These are phyloP conservation scores for Oreochromis mossambicus DNA, from an alignment of 2,797 vertebrate species.

Conservation along the genomic window DNA sequence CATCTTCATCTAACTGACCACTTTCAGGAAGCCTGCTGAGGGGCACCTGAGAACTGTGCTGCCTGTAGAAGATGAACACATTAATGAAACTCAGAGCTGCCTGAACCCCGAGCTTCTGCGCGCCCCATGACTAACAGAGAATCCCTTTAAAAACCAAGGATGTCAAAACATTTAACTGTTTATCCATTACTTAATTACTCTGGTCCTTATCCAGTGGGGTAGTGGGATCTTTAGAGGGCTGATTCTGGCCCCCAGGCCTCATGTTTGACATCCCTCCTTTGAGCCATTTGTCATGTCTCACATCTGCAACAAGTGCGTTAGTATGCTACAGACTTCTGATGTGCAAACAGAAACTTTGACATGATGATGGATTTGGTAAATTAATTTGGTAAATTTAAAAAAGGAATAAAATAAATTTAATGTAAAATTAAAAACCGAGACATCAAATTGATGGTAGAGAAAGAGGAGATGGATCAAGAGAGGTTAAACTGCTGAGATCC, in stretches of 20 bases:
- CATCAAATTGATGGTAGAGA: neutral
- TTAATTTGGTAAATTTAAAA: neutral
- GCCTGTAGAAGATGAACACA: neutral
- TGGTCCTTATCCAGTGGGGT: neutral
- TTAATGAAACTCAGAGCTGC: neutral
- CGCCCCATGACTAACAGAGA: neutral
- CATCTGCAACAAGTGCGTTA: rapidly evolving
- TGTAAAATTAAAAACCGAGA: neutral
- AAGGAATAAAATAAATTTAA: neutral
- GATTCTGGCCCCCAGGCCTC: neutral
- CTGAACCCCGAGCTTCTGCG: neutral
- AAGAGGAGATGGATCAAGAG: neutral
- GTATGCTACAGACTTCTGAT: neutral
- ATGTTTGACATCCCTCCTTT: neutral
- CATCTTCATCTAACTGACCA: neutral
- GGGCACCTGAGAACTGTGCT: neutral
- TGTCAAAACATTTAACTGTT: neutral
- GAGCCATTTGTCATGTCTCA: neutral
- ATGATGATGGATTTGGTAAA: neutral
- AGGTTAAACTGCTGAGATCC: neutral
- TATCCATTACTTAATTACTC: neutral
- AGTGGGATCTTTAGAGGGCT: neutral
- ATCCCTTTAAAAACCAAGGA: neutral
- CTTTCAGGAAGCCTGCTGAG: neutral
- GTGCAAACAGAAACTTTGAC: neutral